Evolutionary conservation across 1,140 invertebrate genomes (phyloP), one percentile per base, ranked within the genome.

Genomic region (Ctenoplectra terminalis): DNA sequence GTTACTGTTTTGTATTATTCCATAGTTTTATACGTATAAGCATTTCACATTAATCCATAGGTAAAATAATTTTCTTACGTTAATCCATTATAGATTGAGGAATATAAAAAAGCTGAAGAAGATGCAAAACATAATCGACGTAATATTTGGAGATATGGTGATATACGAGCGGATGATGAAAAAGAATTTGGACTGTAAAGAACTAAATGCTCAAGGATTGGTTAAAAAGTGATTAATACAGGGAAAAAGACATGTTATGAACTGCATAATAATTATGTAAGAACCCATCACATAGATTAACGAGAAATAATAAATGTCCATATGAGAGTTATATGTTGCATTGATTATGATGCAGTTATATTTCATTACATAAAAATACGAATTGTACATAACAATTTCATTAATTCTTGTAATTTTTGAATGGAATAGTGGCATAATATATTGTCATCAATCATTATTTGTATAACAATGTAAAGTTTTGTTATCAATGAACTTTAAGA

Each of bases 131-230:
- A 96, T 84, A 95, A 96, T 64, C 97, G 98, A 93, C 94, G 96
- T 75, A 97, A 97, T 91, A 96, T 99, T 83, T 99, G 99, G 98
- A 96, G 97, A 88, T 99, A 99, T 92, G 99, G 99, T 26, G 98
- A 99, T 92, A 98, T 99, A 90, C 73, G 86, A 6, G 98, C 98
- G 86, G 99, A 99, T 89, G 98, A 99, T 94, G 97, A 97, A n/a
- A 96, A 96, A 83, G 98, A 98, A 93, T 98, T 98, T 94, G 97
- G 97, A 52, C 78, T 76, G 72, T 88, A 88, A 86, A 83, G 58
- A 54, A 81, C 23, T 46, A 66, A 88, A 77, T 77, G 82, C 86
- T 83, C 90, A 92, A 86, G 74, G 76, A 85, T 56, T 73, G 63
- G 61, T 84, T 81, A 81, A 81, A 81, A 85, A 82, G 76, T 84